Base-by-base conservation (phyloP, 2,113 vertebrate species). In the Nyctibius bracteatus region DNA sequence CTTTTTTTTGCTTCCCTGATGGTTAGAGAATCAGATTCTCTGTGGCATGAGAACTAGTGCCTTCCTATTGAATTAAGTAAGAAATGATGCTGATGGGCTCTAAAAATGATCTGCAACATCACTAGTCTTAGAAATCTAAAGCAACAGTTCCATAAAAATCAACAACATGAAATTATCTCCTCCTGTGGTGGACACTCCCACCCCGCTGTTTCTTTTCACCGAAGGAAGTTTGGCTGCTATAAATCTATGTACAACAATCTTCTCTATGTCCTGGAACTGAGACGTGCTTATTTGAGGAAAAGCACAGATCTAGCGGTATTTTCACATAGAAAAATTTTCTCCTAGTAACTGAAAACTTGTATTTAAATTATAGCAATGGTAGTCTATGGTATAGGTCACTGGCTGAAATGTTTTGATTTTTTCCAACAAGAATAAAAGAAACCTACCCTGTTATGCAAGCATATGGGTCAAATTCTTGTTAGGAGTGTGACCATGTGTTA, bases 131-230 rank as follows among this genome's bases (percentile, higher is more conserved):
- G 14, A 90, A 63, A 59, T 80, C 44, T 68, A 27, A 75, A 72
- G 16, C 70, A 59, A 39, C 21, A 4, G 1, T 87, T 81, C 22
- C 14, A 14, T 90, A 49, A 90, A 89, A 74, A 43, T 49, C 10
- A 61, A 7, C 18, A 47, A n/a, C 23, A 14, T 39, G 25, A 30
- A 52, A 47, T 52, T 54, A 20, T 75, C 14, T 35, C 2, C 1
- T 71, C 18, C 18, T 52, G 12, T 73, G 67, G 27, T 35, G 16
- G 80, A 4, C 1, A 1, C 11, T 0, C 0, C 2, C 23, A 8
- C 23, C 11, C 49, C 10, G 5, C 37, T n/a, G 6, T 83, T 59
- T 77, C 16, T 21, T 37, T 67, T 66, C 33, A 51, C 27, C 44
- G 30, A 25, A 67, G 73, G 33, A 91, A 37, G 35, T 47, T 86